These are phyloP conservation scores for Eulemur rubriventer DNA, from an alignment of 2,797 vertebrate species.

Conservation along the genomic window DNA sequence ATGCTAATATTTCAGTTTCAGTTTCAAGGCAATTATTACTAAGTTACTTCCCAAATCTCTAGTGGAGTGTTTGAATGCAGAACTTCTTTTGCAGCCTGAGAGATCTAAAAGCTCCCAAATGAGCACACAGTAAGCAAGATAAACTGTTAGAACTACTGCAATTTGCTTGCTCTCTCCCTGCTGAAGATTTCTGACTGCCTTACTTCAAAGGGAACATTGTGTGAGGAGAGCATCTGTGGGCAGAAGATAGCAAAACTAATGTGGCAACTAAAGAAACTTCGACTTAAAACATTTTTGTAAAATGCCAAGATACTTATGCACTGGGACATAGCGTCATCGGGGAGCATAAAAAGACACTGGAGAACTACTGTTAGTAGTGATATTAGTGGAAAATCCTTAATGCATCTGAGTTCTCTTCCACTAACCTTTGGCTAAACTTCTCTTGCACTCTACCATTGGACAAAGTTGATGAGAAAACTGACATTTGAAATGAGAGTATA, in stretches of 20 bases:
- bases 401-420: neutral
- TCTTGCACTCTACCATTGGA: neutral
- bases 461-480: neutral
- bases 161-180: constrained; percentile 1
- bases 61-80: neutral
- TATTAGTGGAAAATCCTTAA: neutral
- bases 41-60: neutral
- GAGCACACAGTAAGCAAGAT: constrained; percentile 53
- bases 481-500: neutral
- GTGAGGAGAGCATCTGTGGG: constrained; percentile 30
- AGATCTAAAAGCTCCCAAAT: constrained; percentile 49
- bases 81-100: neutral
- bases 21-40: constrained; percentile 18
- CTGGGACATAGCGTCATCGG: neutral
- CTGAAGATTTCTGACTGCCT: constrained; percentile 35
- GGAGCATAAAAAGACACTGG: neutral
- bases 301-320: neutral
- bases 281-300: constrained; percentile 33
- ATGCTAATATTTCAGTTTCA: constrained; percentile 35
- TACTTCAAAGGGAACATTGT: constrained; percentile 60
- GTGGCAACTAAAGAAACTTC: neutral
- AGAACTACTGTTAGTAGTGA: neutral
- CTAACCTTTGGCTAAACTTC: neutral
- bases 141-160: constrained; percentile 25
- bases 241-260: constrained; percentile 52